Evolutionary conservation across 2,888 invertebrate species (phyloP), one percentile per base, ranked within the genome.

Genomic region (Tinea semifulvella): DNA sequence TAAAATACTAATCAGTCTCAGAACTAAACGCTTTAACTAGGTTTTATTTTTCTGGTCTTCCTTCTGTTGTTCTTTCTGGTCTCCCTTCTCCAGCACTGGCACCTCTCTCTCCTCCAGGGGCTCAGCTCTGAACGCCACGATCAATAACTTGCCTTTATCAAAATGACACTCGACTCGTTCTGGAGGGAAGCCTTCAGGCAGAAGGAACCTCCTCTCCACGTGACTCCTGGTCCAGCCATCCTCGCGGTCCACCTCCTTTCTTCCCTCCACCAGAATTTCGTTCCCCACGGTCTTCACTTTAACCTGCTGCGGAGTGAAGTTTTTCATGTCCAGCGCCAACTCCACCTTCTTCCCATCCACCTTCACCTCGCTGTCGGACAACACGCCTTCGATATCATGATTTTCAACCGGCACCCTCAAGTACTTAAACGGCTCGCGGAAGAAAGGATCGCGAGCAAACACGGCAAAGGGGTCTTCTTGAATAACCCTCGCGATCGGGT

Each of bases 231-330:
- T 86, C 63, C 85, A 88, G 0, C 92, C 92, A 53, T 88, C 88
- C 52, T 91, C 90, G 36, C 85, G 84, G 53, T 88, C 88, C 50
- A 92, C 87, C 56, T 90, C 90, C 58, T 90, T 92, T 60, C 88
- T 90, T 0, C 89, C 92, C 63, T 92, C 90, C n/a, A 91, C 82
- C 43, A 87, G 83, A 17, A 93, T 84, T 45, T 82, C 84, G 50
- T 88, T 86, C 5, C 90, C 91, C 0, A 88, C 82, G 0, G 90
- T 90, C 65, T 91, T 92, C 14, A 93, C 91, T 6, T 84, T 82
- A 26, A 94, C 86, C 65, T 93, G 92, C 11, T 88, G 86, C 0
- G 92, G 92, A n/a, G 83, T 74, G 57, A 92, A 93, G 54, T 92
- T 89, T 56, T 88, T 85, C 0, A 92, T 90, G 58, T 92, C 92